phyloP scores from a whole-genome alignment of 2,797 vertebrate genomes.

The Petrocephalus schoutedeni region DNA sequence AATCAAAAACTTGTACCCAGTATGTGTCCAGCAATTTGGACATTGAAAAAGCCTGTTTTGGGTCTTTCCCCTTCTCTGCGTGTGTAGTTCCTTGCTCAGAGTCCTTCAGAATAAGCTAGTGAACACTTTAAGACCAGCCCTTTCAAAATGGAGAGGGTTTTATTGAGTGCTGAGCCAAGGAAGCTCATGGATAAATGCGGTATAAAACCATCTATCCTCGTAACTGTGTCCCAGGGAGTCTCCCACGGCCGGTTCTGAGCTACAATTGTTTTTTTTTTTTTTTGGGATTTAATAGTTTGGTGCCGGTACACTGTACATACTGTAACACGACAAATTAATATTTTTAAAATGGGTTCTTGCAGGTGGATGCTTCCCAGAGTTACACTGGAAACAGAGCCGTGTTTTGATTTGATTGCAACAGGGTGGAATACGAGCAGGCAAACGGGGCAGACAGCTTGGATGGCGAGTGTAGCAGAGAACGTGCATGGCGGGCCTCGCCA shows the following conservation, averaged over 20 bases:
- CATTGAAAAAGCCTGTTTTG: neutral
- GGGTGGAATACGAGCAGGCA: neutral
- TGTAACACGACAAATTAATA: constrained; percentile 31
- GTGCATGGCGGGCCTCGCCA: neutral
- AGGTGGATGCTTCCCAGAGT: constrained; percentile 5
- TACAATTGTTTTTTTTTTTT: constrained; percentile 14
- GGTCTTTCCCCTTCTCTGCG: neutral
- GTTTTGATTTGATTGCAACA: neutral
- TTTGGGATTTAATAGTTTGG: constrained; percentile 44
- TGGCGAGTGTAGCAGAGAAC: no score
- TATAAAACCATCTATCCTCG: constrained; percentile 67
- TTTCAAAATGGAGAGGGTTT: constrained; percentile 68
- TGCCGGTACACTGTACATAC: constrained; percentile 45
- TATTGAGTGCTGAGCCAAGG: constrained; percentile 67
- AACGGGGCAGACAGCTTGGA: no score
- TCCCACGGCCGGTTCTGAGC: constrained; percentile 51
- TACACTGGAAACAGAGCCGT: neutral
- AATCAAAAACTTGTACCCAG: neutral
- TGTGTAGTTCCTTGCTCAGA: neutral
- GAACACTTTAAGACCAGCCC: neutral
- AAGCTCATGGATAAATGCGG: constrained; percentile 65
- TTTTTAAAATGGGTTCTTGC: neutral
- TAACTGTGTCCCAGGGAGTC: constrained; percentile 60
- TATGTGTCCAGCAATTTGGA: neutral
- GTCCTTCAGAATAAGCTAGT: neutral